phyloP scores from a whole-genome alignment of 2,797 vertebrate species.

The Glossophaga mutica region DNA sequence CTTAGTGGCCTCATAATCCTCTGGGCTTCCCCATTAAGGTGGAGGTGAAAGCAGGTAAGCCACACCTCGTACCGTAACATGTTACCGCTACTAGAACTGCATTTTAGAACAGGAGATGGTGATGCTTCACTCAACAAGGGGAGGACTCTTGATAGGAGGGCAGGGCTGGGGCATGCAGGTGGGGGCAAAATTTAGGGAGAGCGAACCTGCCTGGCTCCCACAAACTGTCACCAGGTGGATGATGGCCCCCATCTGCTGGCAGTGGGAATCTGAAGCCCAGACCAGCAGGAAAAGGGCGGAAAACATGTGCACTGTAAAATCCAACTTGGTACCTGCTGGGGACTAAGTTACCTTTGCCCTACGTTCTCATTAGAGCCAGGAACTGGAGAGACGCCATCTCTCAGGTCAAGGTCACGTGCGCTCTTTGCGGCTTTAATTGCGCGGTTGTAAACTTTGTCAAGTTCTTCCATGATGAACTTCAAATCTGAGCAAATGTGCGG shows the following conservation, averaged over 20 bases:
- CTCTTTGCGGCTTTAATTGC: conserved; percentile 91
- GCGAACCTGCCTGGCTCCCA: background rate
- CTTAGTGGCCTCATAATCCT: background rate
- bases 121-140: background rate
- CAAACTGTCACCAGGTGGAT: background rate
- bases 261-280: background rate
- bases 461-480: conserved; percentile 95
- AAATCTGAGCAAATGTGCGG: conserved; percentile 93
- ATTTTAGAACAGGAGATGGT: background rate
- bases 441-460: conserved; percentile 94
- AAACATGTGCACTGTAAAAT: background rate
- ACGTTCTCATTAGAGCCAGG: conserved; percentile 69
- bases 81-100: background rate
- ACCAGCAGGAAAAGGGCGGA: background rate
- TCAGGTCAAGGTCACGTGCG: conserved; percentile 72
- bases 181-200: background rate
- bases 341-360: conserved; percentile 79
- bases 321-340: background rate
- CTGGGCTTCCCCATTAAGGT: background rate
- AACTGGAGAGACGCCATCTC: conserved; percentile 54
- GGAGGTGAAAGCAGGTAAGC: background rate
- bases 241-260: background rate
- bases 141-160: background rate
- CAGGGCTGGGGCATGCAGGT: background rate
- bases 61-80: background rate